phyloP scores from a whole-genome alignment of 2,888 invertebrate species.

The Oegoconia quadripuncta region DNA sequence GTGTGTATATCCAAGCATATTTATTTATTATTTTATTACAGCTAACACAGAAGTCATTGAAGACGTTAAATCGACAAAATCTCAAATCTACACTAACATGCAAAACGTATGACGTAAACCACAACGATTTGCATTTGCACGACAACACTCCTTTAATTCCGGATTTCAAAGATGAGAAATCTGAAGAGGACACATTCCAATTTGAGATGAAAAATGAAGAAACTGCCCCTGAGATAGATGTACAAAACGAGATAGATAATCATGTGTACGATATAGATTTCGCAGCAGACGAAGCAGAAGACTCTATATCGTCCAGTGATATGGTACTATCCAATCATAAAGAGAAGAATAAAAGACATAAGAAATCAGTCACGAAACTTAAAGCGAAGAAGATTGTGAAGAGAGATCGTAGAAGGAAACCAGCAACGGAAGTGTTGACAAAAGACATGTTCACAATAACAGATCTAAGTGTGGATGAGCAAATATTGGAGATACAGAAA shows the following conservation, averaged over 20 bases:
- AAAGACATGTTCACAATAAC: slow-evolving; percentile 1
- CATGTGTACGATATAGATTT: background rate
- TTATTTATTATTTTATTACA: background rate
- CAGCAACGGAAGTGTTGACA: background rate
- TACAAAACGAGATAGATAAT: background rate
- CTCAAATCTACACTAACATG: background rate
- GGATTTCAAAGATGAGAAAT: background rate
- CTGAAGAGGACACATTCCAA: background rate
- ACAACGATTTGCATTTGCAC: background rate
- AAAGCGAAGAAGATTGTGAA: background rate
- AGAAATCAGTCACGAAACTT: background rate
- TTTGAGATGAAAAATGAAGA: too few species aligned
- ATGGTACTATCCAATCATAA: background rate
- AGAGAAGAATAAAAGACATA: background rate
- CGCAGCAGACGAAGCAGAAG: background rate
- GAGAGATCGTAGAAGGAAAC: slow-evolving; percentile 6
- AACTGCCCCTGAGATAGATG: background rate
- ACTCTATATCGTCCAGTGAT: background rate
- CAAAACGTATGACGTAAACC: background rate
- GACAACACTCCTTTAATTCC: background rate
- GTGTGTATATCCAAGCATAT: too few species aligned
- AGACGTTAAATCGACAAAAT: background rate
- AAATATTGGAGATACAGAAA: slow-evolving; percentile 6
- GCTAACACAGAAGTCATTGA: background rate
- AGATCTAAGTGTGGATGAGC: slow-evolving; percentile 5